Conservation (phyloP, 2,797 vertebrate genomes). For the Falco novaeseelandiae region DNA sequence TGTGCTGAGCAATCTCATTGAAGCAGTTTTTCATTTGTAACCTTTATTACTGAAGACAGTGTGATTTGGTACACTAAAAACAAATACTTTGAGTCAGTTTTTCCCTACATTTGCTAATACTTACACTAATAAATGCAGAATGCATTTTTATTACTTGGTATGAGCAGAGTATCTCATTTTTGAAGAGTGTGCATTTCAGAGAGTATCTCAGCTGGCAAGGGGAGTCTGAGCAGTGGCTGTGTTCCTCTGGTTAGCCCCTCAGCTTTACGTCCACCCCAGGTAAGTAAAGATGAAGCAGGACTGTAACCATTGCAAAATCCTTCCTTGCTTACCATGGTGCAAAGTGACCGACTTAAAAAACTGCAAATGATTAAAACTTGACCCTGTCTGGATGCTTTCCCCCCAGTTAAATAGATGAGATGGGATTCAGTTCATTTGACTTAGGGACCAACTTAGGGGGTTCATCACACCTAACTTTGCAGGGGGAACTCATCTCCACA, state of each 20-base stretch:
- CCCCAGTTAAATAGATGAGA: background rate
- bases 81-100: background rate
- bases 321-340: background rate
- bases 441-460: background rate
- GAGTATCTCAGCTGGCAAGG: background rate
- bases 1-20: background rate
- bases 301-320: background rate
- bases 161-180: background rate
- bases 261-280: rapidly evolving
- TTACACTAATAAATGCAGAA: background rate
- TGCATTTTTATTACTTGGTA: no score
- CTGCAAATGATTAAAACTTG: background rate
- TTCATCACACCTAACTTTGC: rapidly evolving
- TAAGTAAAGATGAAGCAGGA: background rate
- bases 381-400: background rate
- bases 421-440: background rate
- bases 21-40: background rate
- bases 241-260: background rate
- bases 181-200: background rate
- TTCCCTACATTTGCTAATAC: background rate
- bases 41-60: background rate
- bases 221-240: background rate
- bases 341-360: background rate
- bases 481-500: background rate
- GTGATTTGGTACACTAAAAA: background rate